These are phyloP conservation scores for Peromyscus californicus DNA, from an alignment of 2,113 vertebrate genomes.

Conservation along the genomic window DNA sequence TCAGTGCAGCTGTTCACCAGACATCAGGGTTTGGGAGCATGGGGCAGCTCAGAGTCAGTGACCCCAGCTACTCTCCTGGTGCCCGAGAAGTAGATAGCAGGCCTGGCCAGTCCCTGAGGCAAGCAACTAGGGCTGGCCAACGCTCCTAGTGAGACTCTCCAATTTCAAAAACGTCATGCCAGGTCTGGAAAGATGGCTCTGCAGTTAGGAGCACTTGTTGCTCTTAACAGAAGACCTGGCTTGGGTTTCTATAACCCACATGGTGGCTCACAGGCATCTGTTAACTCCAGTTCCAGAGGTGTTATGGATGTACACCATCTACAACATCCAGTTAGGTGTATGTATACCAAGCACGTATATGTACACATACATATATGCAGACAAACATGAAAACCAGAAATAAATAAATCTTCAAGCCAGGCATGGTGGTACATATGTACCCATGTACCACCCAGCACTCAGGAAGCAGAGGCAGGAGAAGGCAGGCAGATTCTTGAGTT, in stretches of 20 bases:
- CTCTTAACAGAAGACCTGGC: background rate
- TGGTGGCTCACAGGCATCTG: background rate
- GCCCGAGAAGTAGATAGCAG: background rate
- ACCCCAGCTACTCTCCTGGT: slow-evolving; percentile 1
- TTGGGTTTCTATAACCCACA: background rate
- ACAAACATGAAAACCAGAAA: background rate
- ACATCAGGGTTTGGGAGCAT: background rate
- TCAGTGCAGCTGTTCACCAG: background rate
- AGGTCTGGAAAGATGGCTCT: background rate
- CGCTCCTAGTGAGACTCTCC: background rate
- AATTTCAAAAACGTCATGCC: background rate
- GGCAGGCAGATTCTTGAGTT: background rate
- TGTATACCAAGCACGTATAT: background rate
- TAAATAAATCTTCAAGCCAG: background rate
- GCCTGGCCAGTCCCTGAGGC: background rate
- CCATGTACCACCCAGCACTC: background rate
- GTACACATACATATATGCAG: background rate
- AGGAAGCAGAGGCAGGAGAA: background rate
- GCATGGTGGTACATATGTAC: background rate
- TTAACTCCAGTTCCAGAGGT: background rate
- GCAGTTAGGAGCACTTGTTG: background rate
- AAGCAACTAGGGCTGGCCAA: background rate
- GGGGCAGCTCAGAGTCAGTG: background rate
- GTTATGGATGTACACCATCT: background rate
- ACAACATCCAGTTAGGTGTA: background rate